Evolutionary conservation across 2,888 invertebrate genomes (phyloP).

Genomic region (Drosophila fungiperda): DNA sequence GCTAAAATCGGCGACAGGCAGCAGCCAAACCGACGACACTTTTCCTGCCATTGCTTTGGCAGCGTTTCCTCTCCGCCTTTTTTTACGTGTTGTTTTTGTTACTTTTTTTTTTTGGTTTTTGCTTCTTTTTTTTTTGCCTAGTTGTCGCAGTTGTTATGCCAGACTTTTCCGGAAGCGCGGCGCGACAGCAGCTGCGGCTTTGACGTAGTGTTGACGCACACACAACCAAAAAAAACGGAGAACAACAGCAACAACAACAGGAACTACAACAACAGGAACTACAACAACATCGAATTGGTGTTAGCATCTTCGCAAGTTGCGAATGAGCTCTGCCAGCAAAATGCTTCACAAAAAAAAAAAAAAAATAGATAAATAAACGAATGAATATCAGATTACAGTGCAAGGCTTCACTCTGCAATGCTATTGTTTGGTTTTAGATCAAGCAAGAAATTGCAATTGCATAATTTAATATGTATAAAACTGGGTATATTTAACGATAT

Average conservation of each 20-base stretch:
- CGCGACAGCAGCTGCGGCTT: slow-evolving; percentile 78
- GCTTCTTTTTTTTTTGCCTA: slow-evolving; percentile 23
- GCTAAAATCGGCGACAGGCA: slow-evolving; percentile 64
- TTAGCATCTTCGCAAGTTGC: slow-evolving; percentile 49
- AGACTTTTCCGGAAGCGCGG: slow-evolving; percentile 82
- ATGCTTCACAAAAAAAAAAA: slow-evolving; percentile 14
- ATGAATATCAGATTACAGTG: slow-evolving; percentile 56
- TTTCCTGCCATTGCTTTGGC: slow-evolving; percentile 70
- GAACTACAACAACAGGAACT: slow-evolving; percentile 9
- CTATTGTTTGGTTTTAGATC: neutral
- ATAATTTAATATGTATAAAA: neutral
- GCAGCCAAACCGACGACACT: slow-evolving; percentile 70
- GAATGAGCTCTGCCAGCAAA: slow-evolving; percentile 64
- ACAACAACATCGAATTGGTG: slow-evolving; percentile 13
- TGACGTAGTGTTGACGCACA: slow-evolving; percentile 78
- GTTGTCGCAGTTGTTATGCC: slow-evolving; percentile 64
- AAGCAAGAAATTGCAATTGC: neutral
- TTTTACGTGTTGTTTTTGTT: slow-evolving; percentile 25
- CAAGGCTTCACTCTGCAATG: slow-evolving; percentile 10
- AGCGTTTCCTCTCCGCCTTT: slow-evolving; percentile 67
- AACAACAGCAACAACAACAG: slow-evolving; percentile 21
- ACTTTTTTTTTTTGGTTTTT: slow-evolving; percentile 2
- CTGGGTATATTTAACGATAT: neutral
- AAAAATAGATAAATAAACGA: slow-evolving; percentile 14
- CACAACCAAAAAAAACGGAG: slow-evolving; percentile 28